Percentiles rank a stretch among this genome's conserved stretches.
Conservation (phyloP, 2,888 invertebrate genomes). For the Callosobruchus maculatus region DNA sequence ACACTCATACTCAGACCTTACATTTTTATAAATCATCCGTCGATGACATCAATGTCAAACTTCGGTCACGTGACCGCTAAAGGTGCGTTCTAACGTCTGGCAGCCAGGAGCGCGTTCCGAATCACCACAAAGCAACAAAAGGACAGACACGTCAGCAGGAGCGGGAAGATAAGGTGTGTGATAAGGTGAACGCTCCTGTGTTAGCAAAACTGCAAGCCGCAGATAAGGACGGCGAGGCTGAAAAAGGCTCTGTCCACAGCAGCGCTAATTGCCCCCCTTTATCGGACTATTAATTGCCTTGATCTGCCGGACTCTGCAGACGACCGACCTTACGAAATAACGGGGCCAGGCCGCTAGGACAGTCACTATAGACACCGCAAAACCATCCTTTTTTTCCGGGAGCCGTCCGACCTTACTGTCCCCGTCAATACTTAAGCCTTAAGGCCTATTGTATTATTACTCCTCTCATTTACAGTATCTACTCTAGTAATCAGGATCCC, state of each 20-base stretch:
- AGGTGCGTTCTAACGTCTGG: no score
- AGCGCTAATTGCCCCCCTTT: conserved; percentile 37
- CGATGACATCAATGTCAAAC: no score
- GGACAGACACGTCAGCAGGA: background rate
- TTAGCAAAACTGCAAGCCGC: conserved; percentile 11
- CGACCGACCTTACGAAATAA: conserved; percentile 3
- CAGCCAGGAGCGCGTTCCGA: no score
- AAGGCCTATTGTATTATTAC: no score
- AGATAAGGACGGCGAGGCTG: conserved; percentile 26
- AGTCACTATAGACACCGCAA: background rate
- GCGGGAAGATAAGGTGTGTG: conserved; percentile 18
- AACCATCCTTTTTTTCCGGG: conserved; percentile 30
- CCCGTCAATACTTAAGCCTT: no score
- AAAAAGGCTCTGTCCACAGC: conserved; percentile 30
- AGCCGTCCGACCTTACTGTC: no score
- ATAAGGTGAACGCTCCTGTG: conserved; percentile 27
- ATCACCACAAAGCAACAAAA: no score
- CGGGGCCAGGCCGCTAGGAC: conserved; percentile 1
- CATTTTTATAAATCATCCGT: no score
- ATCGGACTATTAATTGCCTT: conserved; percentile 32
- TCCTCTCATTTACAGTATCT: no score
- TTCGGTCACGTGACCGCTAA: no score
- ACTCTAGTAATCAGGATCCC: no score
- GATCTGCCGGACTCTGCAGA: conserved; percentile 24
- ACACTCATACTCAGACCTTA: no score